A percentile compares a stretch with the other conserved stretches of the same genome.
Evolutionary conservation across 1,140 invertebrate genomes (phyloP).

Genomic region (Hyposmocoma kahamanoa): DNA sequence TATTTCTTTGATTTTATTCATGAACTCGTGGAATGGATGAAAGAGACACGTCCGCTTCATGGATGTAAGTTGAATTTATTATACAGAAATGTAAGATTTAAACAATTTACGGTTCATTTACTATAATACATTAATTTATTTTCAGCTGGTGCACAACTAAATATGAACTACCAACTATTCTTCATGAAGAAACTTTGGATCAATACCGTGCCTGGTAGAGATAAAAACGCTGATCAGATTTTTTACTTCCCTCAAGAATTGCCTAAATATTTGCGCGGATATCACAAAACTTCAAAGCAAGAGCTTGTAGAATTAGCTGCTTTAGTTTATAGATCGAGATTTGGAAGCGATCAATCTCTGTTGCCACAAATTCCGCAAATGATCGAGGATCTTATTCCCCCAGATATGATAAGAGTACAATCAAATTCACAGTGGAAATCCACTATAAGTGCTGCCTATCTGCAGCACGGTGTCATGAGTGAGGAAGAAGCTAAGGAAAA

Average conservation of each 20-base stretch:
- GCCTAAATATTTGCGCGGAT: slow-evolving; percentile 92
- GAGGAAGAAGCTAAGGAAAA: slow-evolving; percentile 86
- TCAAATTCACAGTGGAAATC: slow-evolving; percentile 90
- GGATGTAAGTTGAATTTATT: slow-evolving; percentile 75
- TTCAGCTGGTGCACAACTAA: slow-evolving; percentile 74
- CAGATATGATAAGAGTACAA: slow-evolving; percentile 84
- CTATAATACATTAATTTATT: slow-evolving; percentile 15
- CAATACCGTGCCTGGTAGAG: slow-evolving; percentile 89
- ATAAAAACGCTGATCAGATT: slow-evolving; percentile 92
- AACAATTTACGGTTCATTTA: background rate
- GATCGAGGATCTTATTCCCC: slow-evolving; percentile 85
- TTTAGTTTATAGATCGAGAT: slow-evolving; percentile 86
- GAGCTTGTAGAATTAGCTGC: slow-evolving; percentile 87
- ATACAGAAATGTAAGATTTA: background rate
- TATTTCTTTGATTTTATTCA: slow-evolving; percentile 98
- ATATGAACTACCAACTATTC: slow-evolving; percentile 93
- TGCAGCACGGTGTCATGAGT: slow-evolving; percentile 75
- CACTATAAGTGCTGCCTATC: slow-evolving; percentile 79
- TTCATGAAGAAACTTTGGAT: slow-evolving; percentile 99
- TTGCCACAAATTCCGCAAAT: slow-evolving; percentile 78
- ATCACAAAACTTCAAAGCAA: slow-evolving; percentile 86
- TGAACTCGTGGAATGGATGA: slow-evolving; percentile 90
- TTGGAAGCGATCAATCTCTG: slow-evolving; percentile 79
- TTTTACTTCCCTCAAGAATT: slow-evolving; percentile 97
- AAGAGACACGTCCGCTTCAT: slow-evolving; percentile 83